These are phyloP conservation scores for Melikaiella ostensackeni DNA, from an alignment of 2,888 invertebrate genomes.

Conservation along the genomic window DNA sequence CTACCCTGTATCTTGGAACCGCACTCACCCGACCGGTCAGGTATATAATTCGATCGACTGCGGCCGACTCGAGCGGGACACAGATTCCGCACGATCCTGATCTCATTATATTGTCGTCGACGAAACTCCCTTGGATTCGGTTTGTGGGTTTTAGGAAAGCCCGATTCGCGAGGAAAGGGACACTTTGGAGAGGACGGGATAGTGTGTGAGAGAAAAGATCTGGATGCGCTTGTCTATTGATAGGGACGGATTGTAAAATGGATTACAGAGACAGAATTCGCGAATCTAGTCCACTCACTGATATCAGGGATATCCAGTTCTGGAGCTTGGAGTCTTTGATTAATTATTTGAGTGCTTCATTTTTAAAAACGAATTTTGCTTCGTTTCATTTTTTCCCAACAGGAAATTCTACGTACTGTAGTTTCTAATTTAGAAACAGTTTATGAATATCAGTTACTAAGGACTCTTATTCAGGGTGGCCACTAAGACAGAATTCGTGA, in stretches of 20 bases:
- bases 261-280: conserved; percentile 30
- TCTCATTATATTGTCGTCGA: conserved; percentile 55
- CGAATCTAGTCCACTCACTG: too few species aligned
- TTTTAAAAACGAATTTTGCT: too few species aligned
- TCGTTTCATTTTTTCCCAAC: too few species aligned
- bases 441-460: too few species aligned
- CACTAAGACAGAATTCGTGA: too few species aligned
- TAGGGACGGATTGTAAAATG: conserved; percentile 22
- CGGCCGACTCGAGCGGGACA: conserved; percentile 55
- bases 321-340: too few species aligned
- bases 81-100: conserved; percentile 57
- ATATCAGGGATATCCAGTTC: too few species aligned
- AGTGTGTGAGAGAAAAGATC: conserved; percentile 14
- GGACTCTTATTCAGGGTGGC: too few species aligned
- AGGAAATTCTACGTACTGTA: too few species aligned
- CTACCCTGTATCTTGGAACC: conserved; percentile 21
- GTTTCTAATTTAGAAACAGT: too few species aligned
- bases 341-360: too few species aligned
- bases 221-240: conserved; percentile 32
- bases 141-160: conserved; percentile 45
- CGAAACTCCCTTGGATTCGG: conserved; percentile 45
- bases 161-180: conserved; percentile 5
- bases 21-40: conserved; percentile 50
- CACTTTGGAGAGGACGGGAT: conserved; percentile 16
- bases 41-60: conserved; percentile 54